Base-by-base conservation (phyloP, 2,113 vertebrate genomes). In the Arenaria interpres region DNA sequence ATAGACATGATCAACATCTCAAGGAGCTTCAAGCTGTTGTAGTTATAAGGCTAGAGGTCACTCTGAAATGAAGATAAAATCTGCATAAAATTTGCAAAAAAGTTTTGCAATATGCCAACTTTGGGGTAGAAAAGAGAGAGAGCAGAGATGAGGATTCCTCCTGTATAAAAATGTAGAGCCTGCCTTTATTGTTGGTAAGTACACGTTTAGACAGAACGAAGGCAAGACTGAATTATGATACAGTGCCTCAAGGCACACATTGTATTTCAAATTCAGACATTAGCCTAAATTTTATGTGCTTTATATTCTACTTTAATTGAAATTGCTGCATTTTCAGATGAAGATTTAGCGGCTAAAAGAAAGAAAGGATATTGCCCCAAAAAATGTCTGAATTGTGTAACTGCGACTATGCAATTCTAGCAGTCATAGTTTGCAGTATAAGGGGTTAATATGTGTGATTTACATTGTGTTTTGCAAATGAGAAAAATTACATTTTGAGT, bases 261-360 rank as follows among this genome's bases (percentile, higher is more conserved):
- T 88, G 33, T 78, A 33, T 94, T 90, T 94, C 75, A 92, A 67
- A 92, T 86, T 74, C 69, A 89, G 76, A 50, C 35, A 48, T 92
- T 90, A 90, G 24, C 62, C 53, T 53, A 23, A 71, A 33, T 59
- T 95, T 95, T 89, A 87, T 84, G 64, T 28, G 43, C 39, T 85
- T 94, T 85, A 72, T 68, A 48, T 63, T 89, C 69, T 43, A 10
- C 51, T 89, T 91, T 96, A 94, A 88, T 95, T 92, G 73, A 94
- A 96, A 87, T 53, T 14, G 19, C 27, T 86, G 68, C 13, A 6
- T 93, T 92, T 94, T 81, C 48, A 92, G 69, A 25, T 87, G 41
- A 51, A 78, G 62, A 81, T 64, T 81, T 89, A 79, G 43, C 73
- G 72, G 73, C 62, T 64, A 71, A 81, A 94, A 60, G 64, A 43